Evolutionary conservation across 2,113 vertebrate species (phyloP).

Genomic region (Suncus etruscus): DNA sequence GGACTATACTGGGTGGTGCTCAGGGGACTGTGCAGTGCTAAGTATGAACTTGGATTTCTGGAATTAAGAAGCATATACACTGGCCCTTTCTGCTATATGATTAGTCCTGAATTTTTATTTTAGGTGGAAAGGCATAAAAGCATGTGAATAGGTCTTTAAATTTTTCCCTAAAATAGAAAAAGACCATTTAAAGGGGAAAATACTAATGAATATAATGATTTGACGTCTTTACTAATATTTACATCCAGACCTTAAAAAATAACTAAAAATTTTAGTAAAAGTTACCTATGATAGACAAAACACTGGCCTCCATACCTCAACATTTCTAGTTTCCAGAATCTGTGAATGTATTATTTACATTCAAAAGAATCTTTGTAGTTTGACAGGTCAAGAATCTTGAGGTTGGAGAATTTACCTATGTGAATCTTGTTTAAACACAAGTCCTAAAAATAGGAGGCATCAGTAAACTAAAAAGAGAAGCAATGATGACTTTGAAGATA

Average conservation of each 20-base stretch:
- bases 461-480: not conserved
- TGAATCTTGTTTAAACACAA: not conserved
- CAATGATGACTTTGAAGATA: not conserved
- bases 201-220: not conserved
- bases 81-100: no score
- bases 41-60: no score
- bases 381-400: not conserved
- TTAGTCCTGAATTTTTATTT: not conserved
- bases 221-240: conserved; percentile 15
- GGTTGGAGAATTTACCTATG: not conserved
- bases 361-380: not conserved
- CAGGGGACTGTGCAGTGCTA: no score
- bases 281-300: not conserved
- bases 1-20: no score
- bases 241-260: not conserved
- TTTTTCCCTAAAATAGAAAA: not conserved
- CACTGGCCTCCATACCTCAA: not conserved
- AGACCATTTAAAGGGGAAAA: not conserved
- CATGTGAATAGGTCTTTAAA: not conserved
- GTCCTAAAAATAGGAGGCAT: not conserved
- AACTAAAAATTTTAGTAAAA: not conserved
- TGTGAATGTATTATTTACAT: not conserved
- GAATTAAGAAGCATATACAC: no score
- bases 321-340: not conserved
- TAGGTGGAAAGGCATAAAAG: not conserved